phyloP scores from a whole-genome alignment of 2,797 vertebrate species.

The Toxotes lorentzi region DNA sequence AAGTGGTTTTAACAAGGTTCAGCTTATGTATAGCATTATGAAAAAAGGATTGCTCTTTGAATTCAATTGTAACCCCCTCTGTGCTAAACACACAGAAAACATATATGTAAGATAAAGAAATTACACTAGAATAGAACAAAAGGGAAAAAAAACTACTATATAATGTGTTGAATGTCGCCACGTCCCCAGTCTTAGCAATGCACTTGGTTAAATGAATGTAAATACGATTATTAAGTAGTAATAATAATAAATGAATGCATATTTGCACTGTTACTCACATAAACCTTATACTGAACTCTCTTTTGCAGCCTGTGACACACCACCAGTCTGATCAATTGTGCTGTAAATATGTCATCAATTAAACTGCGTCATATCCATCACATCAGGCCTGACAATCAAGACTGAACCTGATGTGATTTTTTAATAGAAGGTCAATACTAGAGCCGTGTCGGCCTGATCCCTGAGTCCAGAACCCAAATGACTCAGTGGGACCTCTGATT shows the following conservation, averaged over 20 bases:
- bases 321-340: not conserved
- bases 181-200: no score
- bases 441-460: not conserved
- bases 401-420: constrained; percentile 13
- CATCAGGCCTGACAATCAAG: not conserved
- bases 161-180: not conserved
- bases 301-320: not conserved
- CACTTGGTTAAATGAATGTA: no score
- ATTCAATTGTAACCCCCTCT: no score
- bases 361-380: constrained; percentile 37
- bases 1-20: not conserved
- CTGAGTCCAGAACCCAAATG: not conserved
- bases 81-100: not conserved
- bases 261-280: not conserved
- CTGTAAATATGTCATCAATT: constrained; percentile 27
- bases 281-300: no score
- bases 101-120: no score
- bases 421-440: constrained; percentile 36
- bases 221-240: no score
- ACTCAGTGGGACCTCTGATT: constrained; percentile 1
- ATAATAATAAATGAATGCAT: no score
- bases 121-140: no score
- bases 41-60: not conserved
- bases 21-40: not conserved
- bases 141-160: not conserved